Conservation (phyloP, 2,888 invertebrate species). For the Gortyna flavago region DNA sequence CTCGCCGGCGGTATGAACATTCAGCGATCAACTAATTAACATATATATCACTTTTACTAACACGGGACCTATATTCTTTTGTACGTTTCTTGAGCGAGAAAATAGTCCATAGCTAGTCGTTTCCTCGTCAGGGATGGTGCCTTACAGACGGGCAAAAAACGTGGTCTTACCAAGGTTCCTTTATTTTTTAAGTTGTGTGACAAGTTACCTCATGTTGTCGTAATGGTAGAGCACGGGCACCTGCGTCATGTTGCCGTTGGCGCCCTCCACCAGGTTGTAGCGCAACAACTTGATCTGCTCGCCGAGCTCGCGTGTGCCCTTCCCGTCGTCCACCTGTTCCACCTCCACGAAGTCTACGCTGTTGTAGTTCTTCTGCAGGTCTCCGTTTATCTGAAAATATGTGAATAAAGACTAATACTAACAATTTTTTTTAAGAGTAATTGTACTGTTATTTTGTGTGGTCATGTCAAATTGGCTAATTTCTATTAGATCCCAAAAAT, state of each 20-base stretch:
- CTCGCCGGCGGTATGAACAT: background rate
- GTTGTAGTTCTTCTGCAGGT: conserved; percentile 97
- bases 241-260: conserved; percentile 91
- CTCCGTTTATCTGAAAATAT: conserved; percentile 88
- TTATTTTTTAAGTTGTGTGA: background rate
- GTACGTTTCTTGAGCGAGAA: background rate
- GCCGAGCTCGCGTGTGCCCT: conserved; percentile 91
- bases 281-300: conserved; percentile 91
- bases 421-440: too few species aligned
- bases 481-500: background rate
- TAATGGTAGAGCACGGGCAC: conserved; percentile 95
- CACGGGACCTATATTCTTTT: background rate
- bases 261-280: conserved; percentile 92
- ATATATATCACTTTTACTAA: background rate
- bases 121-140: background rate
- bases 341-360: conserved; percentile 98
- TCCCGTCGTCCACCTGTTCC: conserved; percentile 94
- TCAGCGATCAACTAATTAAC: background rate
- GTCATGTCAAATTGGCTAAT: background rate
- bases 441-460: too few species aligned
- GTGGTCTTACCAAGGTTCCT: background rate
- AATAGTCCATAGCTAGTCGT: background rate
- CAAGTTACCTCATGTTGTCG: conserved; percentile 92
- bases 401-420: background rate
- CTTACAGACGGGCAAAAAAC: background rate